Conservation (phyloP, 2,888 invertebrate species). For the Pyralis farinalis region DNA sequence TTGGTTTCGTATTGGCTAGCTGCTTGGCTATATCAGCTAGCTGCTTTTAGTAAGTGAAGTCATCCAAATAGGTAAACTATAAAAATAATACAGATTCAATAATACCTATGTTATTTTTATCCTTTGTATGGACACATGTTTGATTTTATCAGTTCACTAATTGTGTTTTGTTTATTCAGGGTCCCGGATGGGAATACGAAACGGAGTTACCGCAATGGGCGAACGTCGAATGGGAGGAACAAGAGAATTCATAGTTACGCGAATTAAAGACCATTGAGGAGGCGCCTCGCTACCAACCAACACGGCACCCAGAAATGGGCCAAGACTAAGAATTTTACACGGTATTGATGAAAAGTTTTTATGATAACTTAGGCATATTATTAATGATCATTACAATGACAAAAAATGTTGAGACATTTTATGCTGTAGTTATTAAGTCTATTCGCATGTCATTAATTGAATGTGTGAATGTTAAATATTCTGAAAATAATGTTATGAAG, state of each 20-base stretch:
- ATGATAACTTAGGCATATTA: constrained; percentile 15
- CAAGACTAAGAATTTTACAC: constrained; percentile 16
- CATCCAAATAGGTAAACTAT: too few relatives aligned
- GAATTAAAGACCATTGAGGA: constrained; percentile 44
- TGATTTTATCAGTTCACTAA: background rate
- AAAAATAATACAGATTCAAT: too few relatives aligned
- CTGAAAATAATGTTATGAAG: constrained; percentile 1
- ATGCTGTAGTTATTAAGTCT: constrained; percentile 6
- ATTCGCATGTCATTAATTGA: background rate
- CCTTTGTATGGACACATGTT: too few relatives aligned
- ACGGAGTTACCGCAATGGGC: constrained; percentile 97
- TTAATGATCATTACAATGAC: constrained; percentile 7
- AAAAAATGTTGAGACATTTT: constrained; percentile 1
- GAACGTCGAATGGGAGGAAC: constrained; percentile 89
- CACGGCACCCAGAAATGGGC: constrained; percentile 21
- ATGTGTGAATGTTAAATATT: constrained; percentile 3
- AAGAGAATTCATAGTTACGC: constrained; percentile 76
- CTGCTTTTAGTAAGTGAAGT: too few relatives aligned
- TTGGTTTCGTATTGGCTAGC: too few relatives aligned
- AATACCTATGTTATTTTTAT: too few relatives aligned
- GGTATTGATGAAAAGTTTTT: constrained; percentile 15
- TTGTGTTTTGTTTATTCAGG: constrained; percentile 70
- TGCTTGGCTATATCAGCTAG: too few relatives aligned
- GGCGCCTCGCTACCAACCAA: constrained; percentile 47
- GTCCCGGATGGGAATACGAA: constrained; percentile 96